Base-by-base conservation (phyloP, 1,140 invertebrate genomes). In the Doryteuthis pealeii region DNA sequence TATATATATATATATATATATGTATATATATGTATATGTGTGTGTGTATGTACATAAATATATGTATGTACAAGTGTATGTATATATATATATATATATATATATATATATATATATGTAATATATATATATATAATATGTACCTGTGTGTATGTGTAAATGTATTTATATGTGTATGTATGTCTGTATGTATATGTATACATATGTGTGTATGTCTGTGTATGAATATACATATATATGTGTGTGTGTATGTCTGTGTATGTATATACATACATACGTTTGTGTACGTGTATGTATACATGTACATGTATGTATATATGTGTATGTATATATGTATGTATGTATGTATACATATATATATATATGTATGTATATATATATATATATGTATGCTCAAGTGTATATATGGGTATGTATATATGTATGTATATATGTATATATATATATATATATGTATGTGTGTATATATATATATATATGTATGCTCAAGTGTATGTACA, bases 91-190 rank as follows among this genome's bases (percentile, higher is more conserved):
- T 30, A 40, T 40, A 28, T 40, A 43, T 40, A 5, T 45, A 5
- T 30, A 28, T 71, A 30, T 71, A 45, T 32, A 40, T 54, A 43
- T 54, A 43, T 43, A 45, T 5, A 30, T 30, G 40, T 32, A 15
- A 28, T 71, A 18, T 71, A 58, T 58, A 15, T 58, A 18, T 58
- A 58, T 58, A 58, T 58, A n/a, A n/a, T n/a, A n/a, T n/a, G n/a
- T n/a, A n/a, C n/a, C n/a, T n/a, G n/a, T n/a, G n/a, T n/a, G n/a
- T n/a, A n/a, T n/a, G n/a, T n/a, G n/a, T n/a, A n/a, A n/a, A 28
- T 18, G 26, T 18, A 58, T 58, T 2, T 58, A 40, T 40, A 40
- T 40, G 10, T 40, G 10, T 3, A 40, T 40, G 10, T 10, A 40
- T 40, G 10, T 40, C 3, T 40, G 10, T 40, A 40, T 40, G 35